These are phyloP conservation scores for Lagria hirta DNA, from an alignment of 2,888 invertebrate species.

Conservation along the genomic window DNA sequence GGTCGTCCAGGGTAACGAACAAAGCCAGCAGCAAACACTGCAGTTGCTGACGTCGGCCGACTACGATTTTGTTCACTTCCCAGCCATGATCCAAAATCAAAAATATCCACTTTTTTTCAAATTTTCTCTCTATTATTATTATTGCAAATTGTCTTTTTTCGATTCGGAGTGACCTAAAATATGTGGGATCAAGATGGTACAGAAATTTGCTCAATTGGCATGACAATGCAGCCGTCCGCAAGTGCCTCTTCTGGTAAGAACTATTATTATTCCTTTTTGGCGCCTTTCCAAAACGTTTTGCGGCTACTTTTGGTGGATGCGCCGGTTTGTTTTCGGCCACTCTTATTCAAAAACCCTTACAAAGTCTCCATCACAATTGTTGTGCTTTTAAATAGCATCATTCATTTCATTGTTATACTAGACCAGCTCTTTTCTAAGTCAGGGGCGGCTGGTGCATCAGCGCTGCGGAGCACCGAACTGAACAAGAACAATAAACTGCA, in stretches of 20 bases:
- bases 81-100: slow-evolving; percentile 8
- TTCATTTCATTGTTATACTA: too few relatives aligned
- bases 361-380: too few relatives aligned
- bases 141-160: slow-evolving; percentile 2
- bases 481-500: too few relatives aligned
- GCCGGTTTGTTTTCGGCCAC: slow-evolving; percentile 9
- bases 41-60: slow-evolving; percentile 28
- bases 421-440: too few relatives aligned
- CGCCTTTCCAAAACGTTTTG: background rate
- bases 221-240: slow-evolving; percentile 73
- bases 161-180: slow-evolving; percentile 19
- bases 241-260: slow-evolving; percentile 74
- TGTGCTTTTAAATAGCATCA: too few relatives aligned
- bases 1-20: slow-evolving; percentile 45
- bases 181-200: slow-evolving; percentile 74
- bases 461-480: too few relatives aligned
- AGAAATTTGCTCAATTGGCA: slow-evolving; percentile 84
- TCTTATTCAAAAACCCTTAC: background rate
- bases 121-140: slow-evolving; percentile 6
- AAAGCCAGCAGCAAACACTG: slow-evolving; percentile 33
- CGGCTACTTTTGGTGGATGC: slow-evolving; percentile 12
- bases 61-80: slow-evolving; percentile 4
- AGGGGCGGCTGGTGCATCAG: too few relatives aligned
- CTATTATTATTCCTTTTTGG: background rate
- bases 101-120: too few relatives aligned